These are phyloP conservation scores for Nycticorax nycticorax DNA, from an alignment of 2,113 vertebrate species.

Conservation along the genomic window DNA sequence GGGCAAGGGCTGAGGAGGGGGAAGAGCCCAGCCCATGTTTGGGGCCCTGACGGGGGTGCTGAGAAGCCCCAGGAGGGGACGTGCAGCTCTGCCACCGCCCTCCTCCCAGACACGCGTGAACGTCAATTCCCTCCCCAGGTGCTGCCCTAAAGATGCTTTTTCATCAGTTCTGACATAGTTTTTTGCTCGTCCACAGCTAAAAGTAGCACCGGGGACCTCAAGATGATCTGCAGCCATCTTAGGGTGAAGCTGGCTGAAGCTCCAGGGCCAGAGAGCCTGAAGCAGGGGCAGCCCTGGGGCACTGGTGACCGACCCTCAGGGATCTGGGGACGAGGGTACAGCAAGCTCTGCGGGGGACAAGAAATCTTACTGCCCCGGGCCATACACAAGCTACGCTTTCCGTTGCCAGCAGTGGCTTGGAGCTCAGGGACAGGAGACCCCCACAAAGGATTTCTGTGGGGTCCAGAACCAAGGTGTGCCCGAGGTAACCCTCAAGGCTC, in stretches of 20 bases:
- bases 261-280: neutral
- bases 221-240: neutral
- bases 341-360: neutral
- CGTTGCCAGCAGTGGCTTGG: neutral
- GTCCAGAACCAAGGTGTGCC: neutral
- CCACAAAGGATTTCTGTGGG: neutral
- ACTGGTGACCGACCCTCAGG: neutral
- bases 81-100: fast-evolving
- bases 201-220: neutral
- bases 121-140: neutral
- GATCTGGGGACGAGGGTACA: neutral
- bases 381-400: too few species aligned
- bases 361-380: neutral
- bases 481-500: neutral
- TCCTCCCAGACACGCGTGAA: too few species aligned
- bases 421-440: neutral
- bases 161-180: neutral
- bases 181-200: neutral
- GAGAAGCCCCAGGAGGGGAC: neutral
- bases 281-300: neutral
- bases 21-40: fast-evolving
- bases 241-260: too few species aligned
- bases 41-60: neutral
- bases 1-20: neutral
- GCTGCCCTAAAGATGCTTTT: neutral